These are phyloP conservation scores for Mionectes macconnelli DNA, from an alignment of 2,113 vertebrate species.

Conservation along the genomic window DNA sequence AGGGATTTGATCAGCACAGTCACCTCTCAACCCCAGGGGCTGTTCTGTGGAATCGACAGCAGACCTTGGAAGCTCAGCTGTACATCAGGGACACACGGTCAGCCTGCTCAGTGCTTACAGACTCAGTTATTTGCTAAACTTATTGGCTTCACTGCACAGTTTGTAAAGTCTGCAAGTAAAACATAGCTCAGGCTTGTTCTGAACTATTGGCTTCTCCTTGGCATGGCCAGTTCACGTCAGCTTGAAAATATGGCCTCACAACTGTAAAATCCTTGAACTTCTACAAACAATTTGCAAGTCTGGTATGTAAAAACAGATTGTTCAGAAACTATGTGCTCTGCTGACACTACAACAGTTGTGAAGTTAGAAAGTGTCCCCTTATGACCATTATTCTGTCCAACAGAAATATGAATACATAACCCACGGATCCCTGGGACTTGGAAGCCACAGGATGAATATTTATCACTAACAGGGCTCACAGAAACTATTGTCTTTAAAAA, in stretches of 20 bases:
- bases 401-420: conserved; percentile 2
- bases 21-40: neutral
- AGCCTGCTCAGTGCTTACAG: neutral
- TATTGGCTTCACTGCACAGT: neutral
- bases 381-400: conserved; percentile 1
- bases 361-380: neutral
- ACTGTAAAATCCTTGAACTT: conserved; percentile 55
- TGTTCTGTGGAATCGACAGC: neutral
- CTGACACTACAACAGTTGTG: neutral
- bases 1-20: neutral
- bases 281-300: conserved; percentile 3
- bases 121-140: neutral
- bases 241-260: conserved; percentile 2
- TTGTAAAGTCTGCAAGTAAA: neutral
- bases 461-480: neutral
- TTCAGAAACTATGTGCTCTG: neutral
- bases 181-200: neutral
- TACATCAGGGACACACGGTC: neutral
- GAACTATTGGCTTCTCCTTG: neutral
- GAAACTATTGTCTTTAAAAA: neutral
- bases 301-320: conserved; percentile 23
- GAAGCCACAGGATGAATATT: neutral
- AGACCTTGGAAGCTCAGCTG: neutral
- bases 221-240: neutral
- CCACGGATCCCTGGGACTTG: neutral